Evolutionary conservation across 2,113 vertebrate species (phyloP).

Genomic region (Pogonocichla stellata): DNA sequence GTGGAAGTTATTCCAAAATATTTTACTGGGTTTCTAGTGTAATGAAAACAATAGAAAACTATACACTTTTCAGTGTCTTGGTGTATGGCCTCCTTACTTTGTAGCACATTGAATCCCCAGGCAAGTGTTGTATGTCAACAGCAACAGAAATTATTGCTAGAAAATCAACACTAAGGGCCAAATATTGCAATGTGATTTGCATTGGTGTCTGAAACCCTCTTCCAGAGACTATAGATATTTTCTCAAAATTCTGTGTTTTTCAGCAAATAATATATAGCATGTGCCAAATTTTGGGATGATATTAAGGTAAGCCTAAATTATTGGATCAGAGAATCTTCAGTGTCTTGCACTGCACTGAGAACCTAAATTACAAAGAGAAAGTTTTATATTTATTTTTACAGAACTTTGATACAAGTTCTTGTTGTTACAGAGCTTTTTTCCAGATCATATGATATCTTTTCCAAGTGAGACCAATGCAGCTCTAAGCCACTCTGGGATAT

Average conservation of each 20-base stretch:
- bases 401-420: constrained; percentile 46
- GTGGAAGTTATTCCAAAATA: neutral
- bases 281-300: neutral
- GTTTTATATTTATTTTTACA: neutral
- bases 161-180: neutral
- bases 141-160: neutral
- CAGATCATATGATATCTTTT: constrained; percentile 94
- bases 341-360: neutral
- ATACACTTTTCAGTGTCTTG: neutral
- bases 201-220: neutral
- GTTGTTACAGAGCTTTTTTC: constrained; percentile 89
- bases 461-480: constrained; percentile 83
- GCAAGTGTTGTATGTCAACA: neutral
- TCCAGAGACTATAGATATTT: neutral
- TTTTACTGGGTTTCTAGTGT: neutral
- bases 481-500: constrained; percentile 83
- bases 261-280: neutral
- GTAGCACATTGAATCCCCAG: neutral
- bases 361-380: neutral
- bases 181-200: neutral
- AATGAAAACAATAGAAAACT: neutral
- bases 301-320: neutral
- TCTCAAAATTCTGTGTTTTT: neutral
- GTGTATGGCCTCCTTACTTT: neutral
- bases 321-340: neutral